A percentile compares a stretch with the other conserved stretches of the same genome.
phyloP scores from a whole-genome alignment of 2,888 invertebrate genomes.

The Agonopterix alstromeriana region DNA sequence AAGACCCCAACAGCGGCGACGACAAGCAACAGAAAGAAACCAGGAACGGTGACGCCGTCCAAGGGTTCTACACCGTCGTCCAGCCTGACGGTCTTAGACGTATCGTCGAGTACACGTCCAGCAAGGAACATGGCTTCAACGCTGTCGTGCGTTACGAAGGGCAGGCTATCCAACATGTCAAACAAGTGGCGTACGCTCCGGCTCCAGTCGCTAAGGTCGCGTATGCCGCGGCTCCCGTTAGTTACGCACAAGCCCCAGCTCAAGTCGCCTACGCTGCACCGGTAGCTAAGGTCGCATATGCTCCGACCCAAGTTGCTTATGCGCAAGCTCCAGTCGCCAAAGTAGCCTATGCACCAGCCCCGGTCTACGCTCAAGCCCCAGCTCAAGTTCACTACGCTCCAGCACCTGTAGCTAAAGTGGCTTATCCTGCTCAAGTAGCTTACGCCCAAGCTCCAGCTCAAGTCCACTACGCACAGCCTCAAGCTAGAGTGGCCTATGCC shows the following conservation, averaged over 20 bases:
- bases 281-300: slow-evolving; percentile 1
- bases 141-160: slow-evolving; percentile 65
- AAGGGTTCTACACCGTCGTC: slow-evolving; percentile 66
- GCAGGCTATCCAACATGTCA: slow-evolving; percentile 30
- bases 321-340: slow-evolving; percentile 11
- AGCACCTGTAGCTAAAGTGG: slow-evolving; percentile 28
- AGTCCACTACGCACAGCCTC: slow-evolving; percentile 11
- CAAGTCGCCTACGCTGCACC: slow-evolving; percentile 17
- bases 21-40: slow-evolving; percentile 64
- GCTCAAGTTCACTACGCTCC: slow-evolving; percentile 26
- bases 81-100: slow-evolving; percentile 65
- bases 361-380: slow-evolving; percentile 16
- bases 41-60: slow-evolving; percentile 58
- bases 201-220: slow-evolving; percentile 25
- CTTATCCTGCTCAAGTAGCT: slow-evolving; percentile 20
- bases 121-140: slow-evolving; percentile 62
- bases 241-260: slow-evolving; percentile 21
- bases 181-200: slow-evolving; percentile 19
- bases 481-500: slow-evolving; percentile 22
- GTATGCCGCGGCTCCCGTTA: slow-evolving; percentile 27
- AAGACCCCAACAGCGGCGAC: slow-evolving; percentile 61
- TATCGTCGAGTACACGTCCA: slow-evolving; percentile 64
- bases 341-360: slow-evolving; percentile 18
- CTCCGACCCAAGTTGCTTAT: slow-evolving; percentile 2
- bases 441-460: slow-evolving; percentile 18